Conservation (phyloP, 2,888 invertebrate species). For the Beris morrisii region DNA sequence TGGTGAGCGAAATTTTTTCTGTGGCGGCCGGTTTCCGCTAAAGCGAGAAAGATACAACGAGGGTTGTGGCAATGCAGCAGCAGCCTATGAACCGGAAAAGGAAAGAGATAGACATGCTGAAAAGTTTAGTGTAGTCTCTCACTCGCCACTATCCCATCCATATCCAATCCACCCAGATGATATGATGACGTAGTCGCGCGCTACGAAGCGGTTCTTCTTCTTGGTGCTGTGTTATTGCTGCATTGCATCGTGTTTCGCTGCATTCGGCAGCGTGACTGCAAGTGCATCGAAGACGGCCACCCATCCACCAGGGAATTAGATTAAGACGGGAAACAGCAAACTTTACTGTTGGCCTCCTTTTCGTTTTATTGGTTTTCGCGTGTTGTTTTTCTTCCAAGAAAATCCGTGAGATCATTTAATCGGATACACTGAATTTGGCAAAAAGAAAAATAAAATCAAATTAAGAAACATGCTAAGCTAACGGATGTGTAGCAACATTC, state of each 20-base stretch:
- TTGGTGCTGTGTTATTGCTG: slow-evolving; percentile 1
- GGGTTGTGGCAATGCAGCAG: slow-evolving; percentile 25
- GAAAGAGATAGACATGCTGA: background rate
- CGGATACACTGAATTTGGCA: background rate
- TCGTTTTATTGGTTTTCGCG: no score
- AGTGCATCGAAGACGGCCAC: no score
- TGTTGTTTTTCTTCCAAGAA: no score
- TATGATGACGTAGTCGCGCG: no score
- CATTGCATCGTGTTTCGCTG: slow-evolving; percentile 1
- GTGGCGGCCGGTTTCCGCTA: no score
- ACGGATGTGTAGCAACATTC: background rate
- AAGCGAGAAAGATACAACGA: background rate
- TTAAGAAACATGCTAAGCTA: no score
- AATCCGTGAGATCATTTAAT: no score
- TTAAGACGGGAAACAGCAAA: no score
- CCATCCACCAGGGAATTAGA: no score
- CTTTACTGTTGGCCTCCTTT: no score
- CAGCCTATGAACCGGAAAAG: slow-evolving; percentile 13
- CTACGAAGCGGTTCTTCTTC: no score
- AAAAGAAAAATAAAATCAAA: slow-evolving; percentile 9
- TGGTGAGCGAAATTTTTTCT: slow-evolving; percentile 7
- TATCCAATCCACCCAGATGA: no score
- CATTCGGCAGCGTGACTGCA: background rate
- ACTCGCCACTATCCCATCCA: slow-evolving; percentile 30
- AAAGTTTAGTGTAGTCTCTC: slow-evolving; percentile 38